Conservation (phyloP, 2,113 vertebrate species). For the Psilopogon haemacephalus region DNA sequence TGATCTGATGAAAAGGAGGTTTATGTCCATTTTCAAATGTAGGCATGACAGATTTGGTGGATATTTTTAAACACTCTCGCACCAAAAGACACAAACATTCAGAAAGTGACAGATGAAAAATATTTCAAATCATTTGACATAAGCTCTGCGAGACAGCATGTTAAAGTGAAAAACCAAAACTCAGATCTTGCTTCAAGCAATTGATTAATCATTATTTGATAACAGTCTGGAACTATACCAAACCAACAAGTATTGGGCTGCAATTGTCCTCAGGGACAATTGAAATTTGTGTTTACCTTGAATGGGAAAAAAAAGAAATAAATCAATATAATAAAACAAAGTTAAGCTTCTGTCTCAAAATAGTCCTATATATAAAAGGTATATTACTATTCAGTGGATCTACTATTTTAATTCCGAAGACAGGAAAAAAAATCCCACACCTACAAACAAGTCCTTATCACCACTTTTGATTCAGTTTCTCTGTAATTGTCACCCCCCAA, state of each 20-base stretch:
- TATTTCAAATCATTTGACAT: background rate
- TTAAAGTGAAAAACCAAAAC: background rate
- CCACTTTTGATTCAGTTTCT: background rate
- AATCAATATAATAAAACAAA: background rate
- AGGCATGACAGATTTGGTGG: background rate
- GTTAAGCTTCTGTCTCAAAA: background rate
- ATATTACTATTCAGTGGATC: background rate
- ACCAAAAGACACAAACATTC: background rate
- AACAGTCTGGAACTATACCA: background rate
- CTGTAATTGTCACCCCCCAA: background rate
- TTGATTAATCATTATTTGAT: background rate
- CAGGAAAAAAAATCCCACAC: rapidly evolving
- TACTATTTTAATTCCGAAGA: background rate
- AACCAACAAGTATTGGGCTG: background rate
- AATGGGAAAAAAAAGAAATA: background rate
- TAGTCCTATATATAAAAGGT: background rate
- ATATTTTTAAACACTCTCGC: background rate
- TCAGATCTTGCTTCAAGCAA: background rate
- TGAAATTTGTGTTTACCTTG: background rate
- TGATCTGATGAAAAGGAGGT: background rate
- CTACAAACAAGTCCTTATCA: background rate
- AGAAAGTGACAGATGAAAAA: background rate
- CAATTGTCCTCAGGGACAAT: background rate
- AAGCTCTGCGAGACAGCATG: background rate
- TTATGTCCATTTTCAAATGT: background rate